Base-by-base conservation (phyloP, 1,140 invertebrate species). In the Pseudomyrmex pallidus region DNA sequence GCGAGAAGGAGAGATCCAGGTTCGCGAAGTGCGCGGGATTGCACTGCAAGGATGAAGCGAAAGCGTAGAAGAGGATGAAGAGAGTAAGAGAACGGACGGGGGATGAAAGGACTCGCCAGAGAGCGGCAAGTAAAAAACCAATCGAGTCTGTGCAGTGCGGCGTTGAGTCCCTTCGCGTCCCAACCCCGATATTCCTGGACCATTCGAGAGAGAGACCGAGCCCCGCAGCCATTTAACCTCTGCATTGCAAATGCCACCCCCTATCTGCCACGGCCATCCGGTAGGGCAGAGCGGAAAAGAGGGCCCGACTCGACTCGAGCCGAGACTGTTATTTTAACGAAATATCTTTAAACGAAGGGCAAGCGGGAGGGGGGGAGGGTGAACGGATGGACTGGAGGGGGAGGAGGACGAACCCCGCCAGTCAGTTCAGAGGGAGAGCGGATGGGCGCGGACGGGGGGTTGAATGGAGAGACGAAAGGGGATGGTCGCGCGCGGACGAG, bases 171-270 rank as follows among this genome's bases (percentile, higher is more conserved):
- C 74, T 63, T 64, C 77, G 57, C 68, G 59, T 56, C 67, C 78
- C 74, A 64, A 57, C 77, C 84, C 76, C 61, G 72, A 56, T 13
- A 35, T 56, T 73, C 67, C 78, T 83, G 87, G 74, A 88, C 76
- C 66, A 80, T 80, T 52, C 52, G 48, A 68, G 76, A 57, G 76
- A 78, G 74, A 78, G 35, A 35, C 87, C 86, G 67, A 88, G 88
- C 89, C 91, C 90, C 89, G 85, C 89, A 91, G 90, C 91, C 91
- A 93, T 94, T 94, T 94, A 94, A 94, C 92, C 94, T 94, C 94
- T 94, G 94, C 94, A 94, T 94, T 94, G 93, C 93, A 94, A 94
- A 94, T 94, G 92, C 93, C 93, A 93, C 93, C 93, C 93, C 90
- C 91, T 94, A 92, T 93, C 92, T 92, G 84, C 91, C 87, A 84